These are phyloP conservation scores for Andrena haemorrhoa DNA, from an alignment of 2,888 invertebrate species.

Conservation along the genomic window DNA sequence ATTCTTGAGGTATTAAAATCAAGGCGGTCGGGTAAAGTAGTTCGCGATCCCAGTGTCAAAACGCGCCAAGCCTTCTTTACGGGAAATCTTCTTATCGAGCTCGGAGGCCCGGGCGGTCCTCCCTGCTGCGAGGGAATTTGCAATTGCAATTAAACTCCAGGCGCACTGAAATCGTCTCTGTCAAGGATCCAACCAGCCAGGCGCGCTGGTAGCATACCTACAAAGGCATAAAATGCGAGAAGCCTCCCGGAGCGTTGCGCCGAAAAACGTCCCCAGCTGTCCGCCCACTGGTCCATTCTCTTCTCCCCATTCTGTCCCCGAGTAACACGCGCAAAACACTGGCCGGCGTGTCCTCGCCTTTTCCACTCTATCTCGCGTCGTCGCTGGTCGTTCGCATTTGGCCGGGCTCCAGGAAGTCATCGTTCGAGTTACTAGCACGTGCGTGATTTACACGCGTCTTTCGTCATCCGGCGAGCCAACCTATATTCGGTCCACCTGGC, in stretches of 20 bases:
- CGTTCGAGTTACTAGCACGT: conserved; percentile 60
- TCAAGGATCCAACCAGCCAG: neutral
- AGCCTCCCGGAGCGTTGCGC: neutral
- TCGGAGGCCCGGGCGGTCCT: neutral
- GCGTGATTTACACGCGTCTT: conserved; percentile 69
- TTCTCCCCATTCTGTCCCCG: neutral
- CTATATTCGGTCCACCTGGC: conserved; percentile 50
- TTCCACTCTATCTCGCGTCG: conserved; percentile 1
- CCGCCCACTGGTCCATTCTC: neutral
- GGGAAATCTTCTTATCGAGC: neutral
- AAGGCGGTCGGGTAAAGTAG: neutral
- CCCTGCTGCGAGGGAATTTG: conserved; percentile 7
- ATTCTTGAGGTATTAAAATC: neutral
- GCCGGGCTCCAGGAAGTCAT: conserved; percentile 65
- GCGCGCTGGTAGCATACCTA: neutral
- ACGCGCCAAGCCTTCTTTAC: neutral
- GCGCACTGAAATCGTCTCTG: neutral
- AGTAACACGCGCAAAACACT: conserved; percentile 6
- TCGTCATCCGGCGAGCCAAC: conserved; percentile 59
- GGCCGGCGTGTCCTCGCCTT: conserved; percentile 10
- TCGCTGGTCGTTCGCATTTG: conserved; percentile 35
- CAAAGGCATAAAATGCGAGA: conserved; percentile 9
- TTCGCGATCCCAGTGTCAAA: neutral
- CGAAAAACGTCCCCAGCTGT: neutral
- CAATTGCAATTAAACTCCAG: conserved; percentile 29